Evolutionary conservation across 2,888 invertebrate species (phyloP).

Genomic region (Perithous albicinctus): DNA sequence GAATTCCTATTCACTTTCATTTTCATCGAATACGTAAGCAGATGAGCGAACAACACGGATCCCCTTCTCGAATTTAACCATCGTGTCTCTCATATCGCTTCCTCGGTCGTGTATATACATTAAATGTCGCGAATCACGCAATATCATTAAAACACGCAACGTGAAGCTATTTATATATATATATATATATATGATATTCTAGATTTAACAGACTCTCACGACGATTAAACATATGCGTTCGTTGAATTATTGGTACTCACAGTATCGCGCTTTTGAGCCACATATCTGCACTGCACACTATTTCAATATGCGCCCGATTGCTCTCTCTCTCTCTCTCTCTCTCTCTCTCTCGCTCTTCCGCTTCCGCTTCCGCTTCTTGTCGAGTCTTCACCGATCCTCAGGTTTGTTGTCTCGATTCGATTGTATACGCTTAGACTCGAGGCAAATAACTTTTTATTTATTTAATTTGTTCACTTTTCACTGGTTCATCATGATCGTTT

Average conservation of each 20-base stretch:
- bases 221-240: conserved; percentile 1
- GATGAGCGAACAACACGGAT: conserved; percentile 54
- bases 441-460: conserved; percentile 43
- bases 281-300: conserved; percentile 80
- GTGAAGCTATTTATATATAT: too few species aligned
- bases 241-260: conserved; percentile 77
- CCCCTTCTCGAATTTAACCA: conserved; percentile 12
- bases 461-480: conserved; percentile 63
- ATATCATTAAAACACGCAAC: conserved; percentile 9
- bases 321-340: conserved; percentile 46
- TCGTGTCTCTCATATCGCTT: conserved; percentile 25
- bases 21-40: conserved; percentile 66
- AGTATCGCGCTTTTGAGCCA: conserved; percentile 79
- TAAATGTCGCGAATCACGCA: conserved; percentile 22
- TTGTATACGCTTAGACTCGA: conserved; percentile 20
- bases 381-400: conserved; percentile 45
- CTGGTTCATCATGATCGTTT: conserved; percentile 56
- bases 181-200: not conserved
- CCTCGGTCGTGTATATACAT: conserved; percentile 36
- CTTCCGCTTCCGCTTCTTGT: conserved; percentile 39
- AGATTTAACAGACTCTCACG: not conserved
- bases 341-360: conserved; percentile 49
- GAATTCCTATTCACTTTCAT: conserved; percentile 64
- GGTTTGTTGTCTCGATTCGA: conserved; percentile 16
- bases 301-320: conserved; percentile 71